Conservation (phyloP, 2,797 vertebrate genomes). For the Loriculus beryllinus region DNA sequence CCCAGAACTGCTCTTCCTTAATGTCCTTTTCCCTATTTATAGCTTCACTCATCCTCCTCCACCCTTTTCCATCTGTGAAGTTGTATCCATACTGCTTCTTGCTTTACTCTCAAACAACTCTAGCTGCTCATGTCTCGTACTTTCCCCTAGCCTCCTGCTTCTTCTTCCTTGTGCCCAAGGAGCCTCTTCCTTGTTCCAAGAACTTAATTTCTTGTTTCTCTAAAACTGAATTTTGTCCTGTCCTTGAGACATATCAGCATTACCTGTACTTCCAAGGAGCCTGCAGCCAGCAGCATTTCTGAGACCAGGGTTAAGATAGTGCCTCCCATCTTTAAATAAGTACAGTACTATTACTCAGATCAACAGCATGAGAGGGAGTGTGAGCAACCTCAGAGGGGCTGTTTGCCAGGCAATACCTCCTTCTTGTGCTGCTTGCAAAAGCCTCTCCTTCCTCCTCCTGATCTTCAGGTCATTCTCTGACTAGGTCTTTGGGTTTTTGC, state of each 20-base stretch:
- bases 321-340: not conserved
- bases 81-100: not conserved
- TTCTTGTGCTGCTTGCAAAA: not conserved
- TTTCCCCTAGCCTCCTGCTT: not conserved
- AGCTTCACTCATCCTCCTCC: not conserved
- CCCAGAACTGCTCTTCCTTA: not conserved
- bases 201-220: not conserved
- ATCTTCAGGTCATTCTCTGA: not conserved
- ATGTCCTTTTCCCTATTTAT: not conserved
- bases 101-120: not conserved
- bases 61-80: accelerated
- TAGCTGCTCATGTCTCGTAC: not conserved
- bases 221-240: not conserved
- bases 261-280: not conserved
- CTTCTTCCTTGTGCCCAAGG: not conserved
- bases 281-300: not conserved
- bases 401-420: not conserved
- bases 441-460: not conserved
- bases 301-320: not conserved
- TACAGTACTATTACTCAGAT: not conserved
- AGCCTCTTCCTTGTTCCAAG: not conserved
- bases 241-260: not conserved
- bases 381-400: not conserved
- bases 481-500: not conserved
- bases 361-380: not conserved